These are phyloP conservation scores for Oreohelix idahoensis DNA, from an alignment of 1,140 invertebrate genomes.

Conservation along the genomic window DNA sequence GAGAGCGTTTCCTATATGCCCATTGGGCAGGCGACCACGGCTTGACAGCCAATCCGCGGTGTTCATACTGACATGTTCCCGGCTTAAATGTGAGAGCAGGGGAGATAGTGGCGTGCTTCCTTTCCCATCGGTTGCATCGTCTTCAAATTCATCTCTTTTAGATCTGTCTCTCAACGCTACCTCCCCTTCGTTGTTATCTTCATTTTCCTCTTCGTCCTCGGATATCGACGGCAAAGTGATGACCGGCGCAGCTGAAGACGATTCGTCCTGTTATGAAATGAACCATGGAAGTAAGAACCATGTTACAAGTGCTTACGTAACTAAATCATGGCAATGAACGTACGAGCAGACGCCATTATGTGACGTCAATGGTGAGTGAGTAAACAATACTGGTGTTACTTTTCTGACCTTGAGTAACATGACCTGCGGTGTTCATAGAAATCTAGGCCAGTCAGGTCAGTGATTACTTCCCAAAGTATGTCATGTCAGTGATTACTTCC, in stretches of 20 bases:
- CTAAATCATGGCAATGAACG: no score
- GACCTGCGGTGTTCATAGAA: no score
- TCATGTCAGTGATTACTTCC: no score
- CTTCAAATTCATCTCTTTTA: constrained; percentile 47
- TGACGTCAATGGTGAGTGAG: no score
- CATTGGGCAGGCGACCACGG: constrained; percentile 45
- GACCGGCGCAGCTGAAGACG: constrained; percentile 46
- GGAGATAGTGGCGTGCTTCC: constrained; percentile 42
- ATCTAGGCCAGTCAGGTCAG: no score
- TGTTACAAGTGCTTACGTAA: no score
- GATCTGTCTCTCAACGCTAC: neutral
- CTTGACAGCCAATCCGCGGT: constrained; percentile 30
- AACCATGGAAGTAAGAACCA: no score
- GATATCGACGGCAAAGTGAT: constrained; percentile 66
- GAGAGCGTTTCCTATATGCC: constrained; percentile 36
- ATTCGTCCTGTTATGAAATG: constrained; percentile 48
- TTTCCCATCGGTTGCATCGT: constrained; percentile 23
- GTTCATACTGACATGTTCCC: constrained; percentile 21
- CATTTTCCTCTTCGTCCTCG: constrained; percentile 62
- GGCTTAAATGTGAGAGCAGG: constrained; percentile 35
- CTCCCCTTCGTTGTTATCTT: constrained; percentile 47
- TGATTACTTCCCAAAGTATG: no score
- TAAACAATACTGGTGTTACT: no score
- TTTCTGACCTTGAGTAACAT: no score
- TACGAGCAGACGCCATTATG: no score